Percentiles rank a stretch among this genome's conserved stretches.
Evolutionary conservation across 2,888 invertebrate genomes (phyloP).

Genomic region (Polia nebulosa): DNA sequence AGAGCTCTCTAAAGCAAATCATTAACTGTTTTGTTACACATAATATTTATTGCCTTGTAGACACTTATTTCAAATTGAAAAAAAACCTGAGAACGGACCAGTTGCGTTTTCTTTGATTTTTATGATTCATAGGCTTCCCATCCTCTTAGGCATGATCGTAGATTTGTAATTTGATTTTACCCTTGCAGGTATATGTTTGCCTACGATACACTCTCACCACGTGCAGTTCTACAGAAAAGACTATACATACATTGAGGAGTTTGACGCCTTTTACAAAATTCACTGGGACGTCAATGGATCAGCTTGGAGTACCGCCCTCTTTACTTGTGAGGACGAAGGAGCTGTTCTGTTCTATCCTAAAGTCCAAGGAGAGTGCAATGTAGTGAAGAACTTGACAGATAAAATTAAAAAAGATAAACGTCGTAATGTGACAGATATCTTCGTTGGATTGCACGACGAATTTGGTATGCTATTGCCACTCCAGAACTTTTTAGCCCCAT

Average conservation of each 20-base stretch:
- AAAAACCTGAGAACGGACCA: no score
- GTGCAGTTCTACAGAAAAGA: slow-evolving; percentile 74
- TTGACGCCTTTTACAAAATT: slow-evolving; percentile 75
- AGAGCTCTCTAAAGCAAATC: no score
- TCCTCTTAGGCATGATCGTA: no score
- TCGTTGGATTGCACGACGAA: slow-evolving; percentile 73
- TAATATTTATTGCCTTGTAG: no score
- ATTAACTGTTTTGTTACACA: no score
- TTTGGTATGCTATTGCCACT: no score
- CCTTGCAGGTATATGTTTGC: no score
- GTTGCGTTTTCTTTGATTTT: no score
- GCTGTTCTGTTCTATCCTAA: slow-evolving; percentile 75
- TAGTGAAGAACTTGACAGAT: slow-evolving; percentile 66
- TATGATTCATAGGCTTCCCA: no score
- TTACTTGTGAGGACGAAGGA: slow-evolving; percentile 73
- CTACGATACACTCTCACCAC: slow-evolving; percentile 51
- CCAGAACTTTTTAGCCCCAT: no score
- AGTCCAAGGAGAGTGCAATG: slow-evolving; percentile 68
- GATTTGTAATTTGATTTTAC: no score
- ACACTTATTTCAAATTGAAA: no score
- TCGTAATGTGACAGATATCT: slow-evolving; percentile 69
- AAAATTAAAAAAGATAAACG: slow-evolving; percentile 38
- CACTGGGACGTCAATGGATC: slow-evolving; percentile 67
- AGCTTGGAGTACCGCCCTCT: slow-evolving; percentile 69
- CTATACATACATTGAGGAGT: slow-evolving; percentile 71